These are phyloP conservation scores for Brenthis daphne DNA, from an alignment of 2,888 invertebrate genomes.

Conservation along the genomic window DNA sequence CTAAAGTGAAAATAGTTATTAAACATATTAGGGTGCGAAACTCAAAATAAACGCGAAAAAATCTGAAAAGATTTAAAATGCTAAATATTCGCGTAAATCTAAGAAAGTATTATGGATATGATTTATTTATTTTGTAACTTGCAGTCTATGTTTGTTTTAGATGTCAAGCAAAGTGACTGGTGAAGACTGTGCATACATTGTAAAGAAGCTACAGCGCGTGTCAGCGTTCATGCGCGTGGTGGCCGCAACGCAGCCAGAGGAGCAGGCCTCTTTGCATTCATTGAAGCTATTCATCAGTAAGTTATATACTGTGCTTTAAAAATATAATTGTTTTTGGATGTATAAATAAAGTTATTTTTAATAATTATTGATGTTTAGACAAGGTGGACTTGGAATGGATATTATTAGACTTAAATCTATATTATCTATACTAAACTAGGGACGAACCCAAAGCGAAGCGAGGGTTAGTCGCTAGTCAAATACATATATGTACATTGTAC, in stretches of 20 bases:
- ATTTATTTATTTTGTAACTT: background rate
- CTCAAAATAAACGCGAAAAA: too few relatives aligned
- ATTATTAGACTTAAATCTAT: too few relatives aligned
- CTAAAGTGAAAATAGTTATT: too few relatives aligned
- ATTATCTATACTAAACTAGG: background rate
- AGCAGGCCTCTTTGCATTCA: constrained; percentile 89
- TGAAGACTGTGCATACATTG: constrained; percentile 87
- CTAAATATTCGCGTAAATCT: too few relatives aligned
- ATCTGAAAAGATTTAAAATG: too few relatives aligned
- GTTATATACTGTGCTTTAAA: constrained; percentile 12
- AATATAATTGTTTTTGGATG: too few relatives aligned
- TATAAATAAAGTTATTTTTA: background rate
- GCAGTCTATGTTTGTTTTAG: constrained; percentile 56
- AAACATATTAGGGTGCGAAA: too few relatives aligned
- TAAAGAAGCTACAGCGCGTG: constrained; percentile 89
- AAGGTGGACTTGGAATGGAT: too few relatives aligned
- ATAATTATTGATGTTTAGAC: background rate
- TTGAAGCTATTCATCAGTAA: constrained; percentile 86
- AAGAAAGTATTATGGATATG: background rate
- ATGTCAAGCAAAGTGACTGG: constrained; percentile 85
- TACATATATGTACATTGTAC: too few relatives aligned
- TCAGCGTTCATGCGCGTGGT: constrained; percentile 84
- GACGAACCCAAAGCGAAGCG: too few relatives aligned
- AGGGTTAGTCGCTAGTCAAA: too few relatives aligned
- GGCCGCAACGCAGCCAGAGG: constrained; percentile 74